These are phyloP conservation scores for Drosophila asahinai DNA, from an alignment of 1,140 invertebrate genomes.

Conservation along the genomic window DNA sequence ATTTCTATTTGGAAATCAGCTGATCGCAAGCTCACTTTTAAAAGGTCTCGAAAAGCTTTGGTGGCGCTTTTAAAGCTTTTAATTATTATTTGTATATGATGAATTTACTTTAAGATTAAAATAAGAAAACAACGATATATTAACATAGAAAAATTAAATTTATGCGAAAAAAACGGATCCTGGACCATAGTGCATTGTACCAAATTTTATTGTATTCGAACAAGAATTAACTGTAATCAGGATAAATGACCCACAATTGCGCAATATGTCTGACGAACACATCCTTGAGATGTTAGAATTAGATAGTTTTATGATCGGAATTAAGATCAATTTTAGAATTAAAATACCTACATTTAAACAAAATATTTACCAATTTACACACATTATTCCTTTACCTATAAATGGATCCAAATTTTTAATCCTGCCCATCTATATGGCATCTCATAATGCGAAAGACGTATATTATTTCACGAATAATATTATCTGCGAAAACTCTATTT, in stretches of 20 bases:
- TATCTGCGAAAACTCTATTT: not conserved
- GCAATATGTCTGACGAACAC: not conserved
- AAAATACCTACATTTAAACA: not conserved
- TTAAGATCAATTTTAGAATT: not conserved
- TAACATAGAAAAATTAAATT: constrained; percentile 2
- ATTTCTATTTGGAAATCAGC: constrained; percentile 27
- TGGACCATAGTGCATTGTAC: not conserved
- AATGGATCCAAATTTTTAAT: not conserved
- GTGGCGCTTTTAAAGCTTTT: not conserved
- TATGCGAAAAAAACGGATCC: not conserved
- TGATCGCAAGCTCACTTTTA: constrained; percentile 22
- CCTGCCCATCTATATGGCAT: not conserved
- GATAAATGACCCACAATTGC: not conserved
- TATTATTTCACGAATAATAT: not conserved
- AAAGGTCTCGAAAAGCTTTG: constrained; percentile 1
- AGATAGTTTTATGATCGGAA: not conserved
- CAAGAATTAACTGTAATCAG: not conserved
- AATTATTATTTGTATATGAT: constrained; percentile 22
- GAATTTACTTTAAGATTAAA: constrained; percentile 13
- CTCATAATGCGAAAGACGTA: not conserved
- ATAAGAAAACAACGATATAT: constrained; percentile 11
- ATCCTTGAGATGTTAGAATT: not conserved
- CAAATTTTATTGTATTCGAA: not conserved
- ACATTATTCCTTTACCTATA: not conserved
- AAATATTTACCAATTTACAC: not conserved